phyloP scores from a whole-genome alignment of 2,888 invertebrate genomes.

The Adineta ricciae region DNA sequence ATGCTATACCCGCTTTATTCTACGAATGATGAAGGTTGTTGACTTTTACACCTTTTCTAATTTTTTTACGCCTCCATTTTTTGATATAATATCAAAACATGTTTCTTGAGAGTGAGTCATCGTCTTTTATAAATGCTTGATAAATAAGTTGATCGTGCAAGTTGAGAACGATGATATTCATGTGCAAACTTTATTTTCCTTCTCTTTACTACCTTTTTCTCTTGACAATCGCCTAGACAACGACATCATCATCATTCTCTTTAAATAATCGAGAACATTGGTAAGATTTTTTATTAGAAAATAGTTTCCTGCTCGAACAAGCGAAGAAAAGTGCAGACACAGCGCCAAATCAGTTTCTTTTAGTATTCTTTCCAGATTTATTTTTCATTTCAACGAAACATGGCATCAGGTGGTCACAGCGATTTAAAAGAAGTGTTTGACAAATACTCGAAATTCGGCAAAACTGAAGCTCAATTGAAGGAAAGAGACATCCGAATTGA shows the following conservation, averaged over 20 bases:
- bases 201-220: neutral
- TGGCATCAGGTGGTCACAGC: neutral
- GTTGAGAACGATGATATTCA: neutral
- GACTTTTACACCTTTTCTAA: neutral
- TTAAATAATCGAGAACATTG: neutral
- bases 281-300: neutral
- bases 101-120: neutral
- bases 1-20: neutral
- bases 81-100: too few relatives aligned
- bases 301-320: neutral
- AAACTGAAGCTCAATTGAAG: conserved; percentile 32
- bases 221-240: neutral
- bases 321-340: neutral
- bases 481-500: conserved; percentile 32
- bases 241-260: neutral
- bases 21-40: neutral
- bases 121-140: neutral
- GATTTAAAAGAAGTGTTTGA: conserved; percentile 15
- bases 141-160: neutral
- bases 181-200: neutral
- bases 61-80: neutral
- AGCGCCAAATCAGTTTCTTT: neutral
- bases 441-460: conserved; percentile 33
- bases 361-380: neutral
- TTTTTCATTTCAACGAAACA: neutral